Percentiles rank a stretch among this genome's conserved stretches.
These are phyloP conservation scores for Tenthredo notha DNA, from an alignment of 2,888 invertebrate genomes.

Conservation along the genomic window DNA sequence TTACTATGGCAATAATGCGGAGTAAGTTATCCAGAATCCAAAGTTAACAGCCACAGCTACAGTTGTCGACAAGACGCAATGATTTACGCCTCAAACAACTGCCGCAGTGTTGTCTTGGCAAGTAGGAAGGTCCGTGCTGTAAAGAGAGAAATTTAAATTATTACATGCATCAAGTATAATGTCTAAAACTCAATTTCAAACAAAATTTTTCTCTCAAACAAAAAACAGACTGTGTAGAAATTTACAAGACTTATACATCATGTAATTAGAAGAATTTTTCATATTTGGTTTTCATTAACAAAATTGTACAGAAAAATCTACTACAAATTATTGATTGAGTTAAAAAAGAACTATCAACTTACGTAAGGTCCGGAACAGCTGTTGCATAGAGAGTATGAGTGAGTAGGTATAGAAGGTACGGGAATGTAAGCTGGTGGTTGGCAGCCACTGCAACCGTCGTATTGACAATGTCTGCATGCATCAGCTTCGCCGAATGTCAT, in stretches of 20 bases:
- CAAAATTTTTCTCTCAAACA: neutral
- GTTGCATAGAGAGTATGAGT: neutral
- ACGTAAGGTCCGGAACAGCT: slow-evolving; percentile 34
- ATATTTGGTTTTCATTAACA: neutral
- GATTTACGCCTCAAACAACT: slow-evolving; percentile 33
- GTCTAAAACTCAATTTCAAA: neutral
- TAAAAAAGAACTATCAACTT: slow-evolving; percentile 1
- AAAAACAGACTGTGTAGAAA: neutral
- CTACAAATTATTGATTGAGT: neutral
- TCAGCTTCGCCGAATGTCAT: slow-evolving; percentile 43
- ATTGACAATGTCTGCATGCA: slow-evolving; percentile 58
- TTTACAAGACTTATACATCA: neutral
- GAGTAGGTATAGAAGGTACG: slow-evolving; percentile 15
- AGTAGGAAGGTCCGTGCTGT: slow-evolving; percentile 42
- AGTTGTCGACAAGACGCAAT: slow-evolving; percentile 33
- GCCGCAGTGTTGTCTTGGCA: slow-evolving; percentile 46
- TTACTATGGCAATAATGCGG: neutral
- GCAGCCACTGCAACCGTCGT: slow-evolving; percentile 16
- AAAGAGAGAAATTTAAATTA: slow-evolving; percentile 6
- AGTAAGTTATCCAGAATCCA: neutral
- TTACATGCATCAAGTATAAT: neutral
- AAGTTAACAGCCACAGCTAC: slow-evolving; percentile 25
- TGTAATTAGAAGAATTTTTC: neutral
- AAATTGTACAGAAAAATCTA: neutral
- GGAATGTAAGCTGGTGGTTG: neutral